These are phyloP conservation scores for Pituophis catenifer DNA, from an alignment of 2,113 vertebrate species.

Conservation along the genomic window DNA sequence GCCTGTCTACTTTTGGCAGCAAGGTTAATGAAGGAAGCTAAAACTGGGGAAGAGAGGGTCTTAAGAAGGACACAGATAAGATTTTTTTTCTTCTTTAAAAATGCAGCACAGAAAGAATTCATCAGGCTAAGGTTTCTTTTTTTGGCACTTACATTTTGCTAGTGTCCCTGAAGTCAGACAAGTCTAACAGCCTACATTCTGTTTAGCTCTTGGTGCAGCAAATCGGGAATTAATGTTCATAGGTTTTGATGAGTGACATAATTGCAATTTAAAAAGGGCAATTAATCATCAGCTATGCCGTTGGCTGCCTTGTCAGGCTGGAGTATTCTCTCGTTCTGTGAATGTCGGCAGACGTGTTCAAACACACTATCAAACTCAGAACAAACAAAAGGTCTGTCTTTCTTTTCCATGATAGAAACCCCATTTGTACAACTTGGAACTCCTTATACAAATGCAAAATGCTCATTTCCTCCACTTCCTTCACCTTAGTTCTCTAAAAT, in stretches of 20 bases:
- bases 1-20: conserved; percentile 21
- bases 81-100: conserved; percentile 3
- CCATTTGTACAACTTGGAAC: neutral
- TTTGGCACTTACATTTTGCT: conserved; percentile 5
- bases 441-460: neutral
- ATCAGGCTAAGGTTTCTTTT: conserved; percentile 8
- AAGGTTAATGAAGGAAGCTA: conserved; percentile 22
- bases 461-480: neutral
- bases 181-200: conserved; percentile 61
- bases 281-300: conserved; percentile 73
- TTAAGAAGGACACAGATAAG: conserved; percentile 37
- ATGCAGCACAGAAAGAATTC: neutral
- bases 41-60: conserved; percentile 1
- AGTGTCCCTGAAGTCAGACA: conserved; percentile 31
- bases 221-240: conserved; percentile 75
- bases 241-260: conserved; percentile 73
- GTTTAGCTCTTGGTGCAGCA: conserved; percentile 71
- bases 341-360: conserved; percentile 37
- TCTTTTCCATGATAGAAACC: neutral
- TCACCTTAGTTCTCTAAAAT: accelerated
- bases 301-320: conserved; percentile 53
- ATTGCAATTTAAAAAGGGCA: conserved; percentile 78
- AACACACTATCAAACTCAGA: neutral
- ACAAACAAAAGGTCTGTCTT: neutral
- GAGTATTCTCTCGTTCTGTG: conserved; percentile 48